Evolutionary conservation across 64 coral and sea anemone species (phyloP), one percentile per base, ranked within the genome.

Genomic region (Acropora tenuis): DNA sequence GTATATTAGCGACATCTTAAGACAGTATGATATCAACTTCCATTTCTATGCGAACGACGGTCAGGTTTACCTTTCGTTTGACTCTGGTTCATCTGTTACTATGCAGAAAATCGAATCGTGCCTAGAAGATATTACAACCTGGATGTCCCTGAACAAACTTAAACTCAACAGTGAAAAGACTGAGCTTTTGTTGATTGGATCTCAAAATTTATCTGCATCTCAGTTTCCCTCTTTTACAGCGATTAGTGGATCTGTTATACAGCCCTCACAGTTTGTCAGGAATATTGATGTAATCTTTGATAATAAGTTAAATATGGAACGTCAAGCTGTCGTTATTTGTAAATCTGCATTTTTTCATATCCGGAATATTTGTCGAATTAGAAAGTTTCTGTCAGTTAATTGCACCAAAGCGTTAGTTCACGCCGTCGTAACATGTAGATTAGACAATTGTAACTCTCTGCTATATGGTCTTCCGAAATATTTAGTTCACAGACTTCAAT

Each of bases 261-360:
- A n/a, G n/a, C n/a, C n/a, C n/a, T n/a, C n/a, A n/a, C n/a, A n/a
- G n/a, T n/a, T n/a, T n/a, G n/a, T n/a, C n/a, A n/a, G n/a, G n/a
- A n/a, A n/a, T n/a, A n/a, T n/a, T n/a, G n/a, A n/a, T n/a, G n/a
- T n/a, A n/a, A n/a, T n/a, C n/a, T n/a, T n/a, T n/a, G n/a, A n/a
- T n/a, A n/a, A n/a, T n/a, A n/a, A n/a, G n/a, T n/a, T n/a, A n/a
- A n/a, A n/a, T n/a, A n/a, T n/a, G 59, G 59, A 63, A 63, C 0
- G 59, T 15, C 59, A 63, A 15, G 59, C 15, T 63, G 15, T 15
- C 8, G 59, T 15, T 0, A 63, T 69, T 18, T 69, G 66, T 19
- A 69, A 69, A 19, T 69, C 66, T 19, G 66, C 66, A 69, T 30
- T 69, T 69, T 69, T 69, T 69, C 66, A 69, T 69, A 69, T 69